phyloP scores from a whole-genome alignment of 2,888 invertebrate species.

The Tryphoninae sp. region DNA sequence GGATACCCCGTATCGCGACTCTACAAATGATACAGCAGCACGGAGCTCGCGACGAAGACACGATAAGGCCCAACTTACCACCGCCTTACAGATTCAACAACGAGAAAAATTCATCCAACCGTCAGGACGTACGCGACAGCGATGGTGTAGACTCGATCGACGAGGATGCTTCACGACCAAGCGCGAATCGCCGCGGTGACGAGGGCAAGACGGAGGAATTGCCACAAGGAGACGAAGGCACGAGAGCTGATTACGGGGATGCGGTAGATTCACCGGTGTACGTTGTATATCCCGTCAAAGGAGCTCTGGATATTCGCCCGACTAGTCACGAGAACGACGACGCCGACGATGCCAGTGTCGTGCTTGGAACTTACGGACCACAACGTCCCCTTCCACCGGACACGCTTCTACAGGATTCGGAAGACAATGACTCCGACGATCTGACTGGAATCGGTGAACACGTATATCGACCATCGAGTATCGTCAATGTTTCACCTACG shows the following conservation, averaged over 20 bases:
- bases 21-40: constrained; percentile 86
- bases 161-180: constrained; percentile 59
- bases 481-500: constrained; percentile 22
- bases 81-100: constrained; percentile 79
- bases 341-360: constrained; percentile 82
- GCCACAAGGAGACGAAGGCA: constrained; percentile 55
- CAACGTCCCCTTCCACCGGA: constrained; percentile 81
- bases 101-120: constrained; percentile 76
- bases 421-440: constrained; percentile 73
- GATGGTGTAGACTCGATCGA: constrained; percentile 61
- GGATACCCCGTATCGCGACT: constrained; percentile 84
- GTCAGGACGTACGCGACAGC: constrained; percentile 67
- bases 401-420: constrained; percentile 73
- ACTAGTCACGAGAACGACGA: constrained; percentile 77
- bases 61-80: constrained; percentile 69
- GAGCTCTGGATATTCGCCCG: constrained; percentile 81
- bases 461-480: constrained; percentile 26
- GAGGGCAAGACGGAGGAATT: constrained; percentile 42
- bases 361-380: constrained; percentile 83
- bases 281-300: constrained; percentile 85
- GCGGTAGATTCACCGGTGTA: constrained; percentile 79
- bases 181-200: constrained; percentile 40
- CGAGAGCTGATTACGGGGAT: constrained; percentile 67
- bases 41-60: constrained; percentile 69
- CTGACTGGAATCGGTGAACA: constrained; percentile 74